Percentiles rank a stretch among this genome's conserved stretches.
Evolutionary conservation across 2,113 vertebrate genomes (phyloP).

Genomic region (Hipposideros armiger): DNA sequence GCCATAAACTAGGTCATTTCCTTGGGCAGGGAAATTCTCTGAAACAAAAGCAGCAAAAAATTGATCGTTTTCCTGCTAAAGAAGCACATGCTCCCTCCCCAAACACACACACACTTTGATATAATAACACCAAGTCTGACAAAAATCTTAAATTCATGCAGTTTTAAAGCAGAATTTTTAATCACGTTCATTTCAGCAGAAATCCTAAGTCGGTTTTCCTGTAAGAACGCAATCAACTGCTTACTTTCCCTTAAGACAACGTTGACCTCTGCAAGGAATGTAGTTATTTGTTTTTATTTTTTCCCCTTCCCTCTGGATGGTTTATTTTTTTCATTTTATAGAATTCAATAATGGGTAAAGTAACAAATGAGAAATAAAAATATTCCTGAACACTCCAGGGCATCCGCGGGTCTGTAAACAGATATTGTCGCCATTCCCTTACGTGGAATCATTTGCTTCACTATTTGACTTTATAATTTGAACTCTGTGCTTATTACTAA

Average conservation of each 20-base stretch:
- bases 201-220: conserved; percentile 53
- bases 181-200: conserved; percentile 48
- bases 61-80: conserved; percentile 58
- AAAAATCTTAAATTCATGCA: conserved; percentile 53
- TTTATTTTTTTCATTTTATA: not conserved
- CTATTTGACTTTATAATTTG: conserved; percentile 80
- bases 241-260: conserved; percentile 34
- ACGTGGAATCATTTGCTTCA: conserved; percentile 3
- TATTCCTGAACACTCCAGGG: conserved; percentile 66
- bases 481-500: conserved; percentile 62
- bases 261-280: conserved; percentile 48
- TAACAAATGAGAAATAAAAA: conserved; percentile 78
- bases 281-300: conserved; percentile 1
- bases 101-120: not conserved
- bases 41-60: conserved; percentile 72
- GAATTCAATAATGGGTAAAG: conserved; percentile 74
- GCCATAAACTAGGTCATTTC: conserved; percentile 72
- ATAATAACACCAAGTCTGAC: not conserved
- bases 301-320: not conserved
- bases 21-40: conserved; percentile 70
- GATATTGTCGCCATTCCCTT: not conserved
- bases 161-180: conserved; percentile 62
- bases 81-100: not conserved
- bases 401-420: conserved; percentile 13
- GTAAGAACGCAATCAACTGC: not conserved